Percentiles rank a stretch among this genome's conserved stretches.
These are phyloP conservation scores for Hemicrepidius hirtus DNA, from an alignment of 2,888 invertebrate species.

Conservation along the genomic window DNA sequence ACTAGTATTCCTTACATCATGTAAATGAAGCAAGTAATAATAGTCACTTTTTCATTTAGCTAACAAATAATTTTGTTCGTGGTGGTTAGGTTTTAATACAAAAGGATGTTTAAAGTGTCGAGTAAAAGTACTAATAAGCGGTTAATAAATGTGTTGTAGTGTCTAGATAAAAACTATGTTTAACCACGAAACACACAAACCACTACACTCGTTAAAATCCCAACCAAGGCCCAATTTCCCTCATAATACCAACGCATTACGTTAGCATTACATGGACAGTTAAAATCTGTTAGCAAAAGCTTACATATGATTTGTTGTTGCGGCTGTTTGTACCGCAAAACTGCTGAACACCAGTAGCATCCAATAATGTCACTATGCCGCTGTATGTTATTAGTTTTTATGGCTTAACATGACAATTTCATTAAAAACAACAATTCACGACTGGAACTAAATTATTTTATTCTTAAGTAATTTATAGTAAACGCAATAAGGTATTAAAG, in stretches of 20 bases:
- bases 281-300: slow-evolving; percentile 72
- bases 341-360: slow-evolving; percentile 54
- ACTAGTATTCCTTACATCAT: too few relatives aligned
- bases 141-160: slow-evolving; percentile 31
- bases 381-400: slow-evolving; percentile 42
- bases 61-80: too few relatives aligned
- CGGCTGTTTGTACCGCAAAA: slow-evolving; percentile 70
- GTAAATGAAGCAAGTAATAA: too few relatives aligned
- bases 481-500: slow-evolving; percentile 43
- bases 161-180: slow-evolving; percentile 61
- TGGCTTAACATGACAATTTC: slow-evolving; percentile 42
- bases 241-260: slow-evolving; percentile 70
- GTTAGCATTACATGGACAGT: slow-evolving; percentile 71
- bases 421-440: slow-evolving; percentile 27
- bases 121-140: background rate
- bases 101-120: background rate
- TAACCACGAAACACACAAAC: slow-evolving; percentile 68
- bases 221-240: slow-evolving; percentile 70
- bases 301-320: slow-evolving; percentile 72
- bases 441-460: slow-evolving; percentile 52
- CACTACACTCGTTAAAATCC: slow-evolving; percentile 70
- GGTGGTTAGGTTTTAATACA: background rate
- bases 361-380: slow-evolving; percentile 38
- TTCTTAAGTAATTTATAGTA: slow-evolving; percentile 53
- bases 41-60: too few relatives aligned